Evolutionary conservation across 2,797 vertebrate genomes (phyloP).

Genomic region (Scomberomorus guttatus): DNA sequence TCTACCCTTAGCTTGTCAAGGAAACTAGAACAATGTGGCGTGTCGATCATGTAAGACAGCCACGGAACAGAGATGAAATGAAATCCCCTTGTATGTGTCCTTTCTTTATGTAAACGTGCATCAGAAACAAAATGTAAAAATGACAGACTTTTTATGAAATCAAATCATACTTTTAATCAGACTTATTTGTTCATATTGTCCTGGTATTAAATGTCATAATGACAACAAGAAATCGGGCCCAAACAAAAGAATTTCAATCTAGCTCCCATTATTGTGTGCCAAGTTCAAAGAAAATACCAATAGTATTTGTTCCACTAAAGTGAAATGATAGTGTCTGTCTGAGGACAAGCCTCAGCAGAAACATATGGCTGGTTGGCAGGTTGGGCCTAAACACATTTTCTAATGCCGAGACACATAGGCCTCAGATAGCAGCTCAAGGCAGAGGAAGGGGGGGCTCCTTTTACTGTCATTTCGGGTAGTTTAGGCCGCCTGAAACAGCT

Average conservation of each 20-base stretch:
- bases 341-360: slow-evolving; percentile 60
- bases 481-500: slow-evolving; percentile 68
- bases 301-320: slow-evolving; percentile 43
- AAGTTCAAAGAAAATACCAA: slow-evolving; percentile 48
- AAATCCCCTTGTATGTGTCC: slow-evolving; percentile 28
- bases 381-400: slow-evolving; percentile 55
- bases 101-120: slow-evolving; percentile 12
- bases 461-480: slow-evolving; percentile 67
- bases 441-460: slow-evolving; percentile 43
- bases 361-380: slow-evolving; percentile 38
- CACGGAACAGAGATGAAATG: slow-evolving; percentile 24
- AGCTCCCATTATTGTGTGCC: slow-evolving; percentile 10
- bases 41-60: slow-evolving; percentile 48
- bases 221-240: slow-evolving; percentile 17
- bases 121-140: neutral
- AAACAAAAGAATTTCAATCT: slow-evolving; percentile 21
- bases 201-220: slow-evolving; percentile 44
- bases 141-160: too few species aligned
- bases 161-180: neutral
- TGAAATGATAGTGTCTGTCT: slow-evolving; percentile 48
- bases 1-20: slow-evolving; percentile 63
- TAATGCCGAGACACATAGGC: slow-evolving; percentile 68
- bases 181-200: slow-evolving; percentile 16
- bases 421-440: slow-evolving; percentile 65
- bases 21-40: slow-evolving; percentile 68